Percentiles rank a stretch among this genome's conserved stretches.
Evolutionary conservation across 2,113 vertebrate genomes (phyloP).

Genomic region (Pristiophorus japonicus): DNA sequence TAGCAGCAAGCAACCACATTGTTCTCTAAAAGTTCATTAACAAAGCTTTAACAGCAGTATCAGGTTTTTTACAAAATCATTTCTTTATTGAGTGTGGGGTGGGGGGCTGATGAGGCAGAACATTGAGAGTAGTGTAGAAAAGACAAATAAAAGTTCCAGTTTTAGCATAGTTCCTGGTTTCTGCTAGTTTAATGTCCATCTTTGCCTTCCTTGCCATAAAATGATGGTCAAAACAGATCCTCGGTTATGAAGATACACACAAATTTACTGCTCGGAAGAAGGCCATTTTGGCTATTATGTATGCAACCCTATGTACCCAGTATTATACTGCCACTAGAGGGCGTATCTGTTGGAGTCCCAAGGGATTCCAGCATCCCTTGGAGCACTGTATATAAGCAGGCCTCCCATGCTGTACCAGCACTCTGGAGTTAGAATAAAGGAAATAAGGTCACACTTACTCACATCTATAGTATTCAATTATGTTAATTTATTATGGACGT

Average conservation of each 20-base stretch:
- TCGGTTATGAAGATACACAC: not conserved
- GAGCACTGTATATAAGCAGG: too few relatives aligned
- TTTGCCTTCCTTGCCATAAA: not conserved
- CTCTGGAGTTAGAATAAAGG: too few relatives aligned
- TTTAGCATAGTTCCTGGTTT: not conserved
- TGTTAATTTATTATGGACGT: too few relatives aligned
- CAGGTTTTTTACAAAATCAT: not conserved
- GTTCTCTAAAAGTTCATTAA: not conserved
- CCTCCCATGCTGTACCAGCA: too few relatives aligned
- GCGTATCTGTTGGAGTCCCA: too few relatives aligned
- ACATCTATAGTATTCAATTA: too few relatives aligned
- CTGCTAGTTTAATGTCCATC: not conserved
- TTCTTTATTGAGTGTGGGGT: not conserved
- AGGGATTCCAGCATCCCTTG: too few relatives aligned
- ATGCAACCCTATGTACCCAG: too few relatives aligned
- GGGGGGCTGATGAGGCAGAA: not conserved
- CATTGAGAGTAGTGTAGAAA: not conserved
- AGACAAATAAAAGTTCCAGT: not conserved
- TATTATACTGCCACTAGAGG: too few relatives aligned
- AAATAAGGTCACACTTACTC: too few relatives aligned
- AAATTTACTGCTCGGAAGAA: too few relatives aligned
- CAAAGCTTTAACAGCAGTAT: not conserved
- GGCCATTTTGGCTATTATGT: too few relatives aligned
- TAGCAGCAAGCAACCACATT: not conserved
- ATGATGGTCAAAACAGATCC: not conserved